phyloP scores from a whole-genome alignment of 2,888 invertebrate genomes.

The Hipparchia sbordonii region DNA sequence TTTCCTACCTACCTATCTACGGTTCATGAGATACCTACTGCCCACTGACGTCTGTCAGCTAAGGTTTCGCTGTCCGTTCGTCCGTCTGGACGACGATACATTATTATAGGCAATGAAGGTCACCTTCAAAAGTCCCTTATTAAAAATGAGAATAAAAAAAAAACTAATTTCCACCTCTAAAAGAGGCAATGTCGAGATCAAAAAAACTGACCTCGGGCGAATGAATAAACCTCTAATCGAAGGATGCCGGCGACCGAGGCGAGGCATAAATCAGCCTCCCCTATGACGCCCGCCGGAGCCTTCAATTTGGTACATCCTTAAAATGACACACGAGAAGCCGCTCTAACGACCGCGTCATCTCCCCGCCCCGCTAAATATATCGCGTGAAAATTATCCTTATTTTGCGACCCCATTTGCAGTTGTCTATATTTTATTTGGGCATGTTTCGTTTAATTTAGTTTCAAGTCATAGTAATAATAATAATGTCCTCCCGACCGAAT shows the following conservation, averaged over 20 bases:
- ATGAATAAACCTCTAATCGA: conserved; percentile 78
- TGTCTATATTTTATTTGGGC: conserved; percentile 1
- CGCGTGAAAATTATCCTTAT: conserved; percentile 27
- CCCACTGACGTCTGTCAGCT: too few relatives aligned
- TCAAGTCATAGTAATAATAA: background rate
- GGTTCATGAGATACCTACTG: too few relatives aligned
- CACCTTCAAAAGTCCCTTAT: too few relatives aligned
- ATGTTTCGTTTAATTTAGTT: background rate
- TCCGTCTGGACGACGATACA: too few relatives aligned
- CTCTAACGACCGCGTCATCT: conserved; percentile 65
- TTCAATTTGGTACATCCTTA: conserved; percentile 84
- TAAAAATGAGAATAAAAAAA: too few relatives aligned
- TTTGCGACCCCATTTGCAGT: conserved; percentile 19
- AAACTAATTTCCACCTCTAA: background rate
- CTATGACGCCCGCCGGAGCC: conserved; percentile 77
- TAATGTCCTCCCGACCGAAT: too few relatives aligned
- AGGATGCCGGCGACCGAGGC: conserved; percentile 55
- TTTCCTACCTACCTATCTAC: too few relatives aligned
- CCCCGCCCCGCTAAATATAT: conserved; percentile 37
- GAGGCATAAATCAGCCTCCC: conserved; percentile 79
- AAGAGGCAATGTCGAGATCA: conserved; percentile 11
- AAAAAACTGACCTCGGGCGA: conserved; percentile 79
- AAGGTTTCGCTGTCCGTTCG: too few relatives aligned
- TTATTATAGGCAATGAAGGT: too few relatives aligned
- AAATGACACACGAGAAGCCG: conserved; percentile 81